Conservation (phyloP, 2,888 invertebrate species). For the Eubasilissa splendida region DNA sequence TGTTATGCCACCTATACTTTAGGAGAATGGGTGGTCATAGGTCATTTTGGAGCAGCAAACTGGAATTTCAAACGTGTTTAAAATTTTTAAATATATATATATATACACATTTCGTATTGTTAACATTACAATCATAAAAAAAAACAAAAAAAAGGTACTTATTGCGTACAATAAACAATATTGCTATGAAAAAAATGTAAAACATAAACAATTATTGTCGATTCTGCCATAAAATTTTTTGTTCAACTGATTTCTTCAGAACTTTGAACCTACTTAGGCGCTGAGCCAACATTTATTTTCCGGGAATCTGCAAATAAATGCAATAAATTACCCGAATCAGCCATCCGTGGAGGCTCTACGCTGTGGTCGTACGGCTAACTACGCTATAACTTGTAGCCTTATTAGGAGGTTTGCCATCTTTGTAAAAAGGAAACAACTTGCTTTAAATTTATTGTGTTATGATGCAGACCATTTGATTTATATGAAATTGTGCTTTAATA, state of each 20-base stretch:
- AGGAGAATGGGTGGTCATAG: no score
- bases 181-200: no score
- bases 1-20: no score
- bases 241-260: neutral
- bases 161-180: no score
- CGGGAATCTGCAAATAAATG: conserved; percentile 53
- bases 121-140: no score
- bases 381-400: conserved; percentile 34
- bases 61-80: no score
- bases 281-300: conserved; percentile 24
- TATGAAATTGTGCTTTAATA: neutral
- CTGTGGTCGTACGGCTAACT: conserved; percentile 28
- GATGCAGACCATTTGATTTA: neutral
- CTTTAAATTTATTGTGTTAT: conserved; percentile 9
- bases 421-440: conserved; percentile 14
- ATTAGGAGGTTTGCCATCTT: conserved; percentile 25
- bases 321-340: conserved; percentile 49
- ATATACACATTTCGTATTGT: no score
- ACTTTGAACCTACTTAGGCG: no score
- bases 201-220: no score
- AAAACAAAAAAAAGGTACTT: no score
- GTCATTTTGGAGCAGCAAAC: no score
- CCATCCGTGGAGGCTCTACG: conserved; percentile 41
- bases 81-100: no score
- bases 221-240: neutral